Base-by-base conservation (phyloP, 2,113 vertebrate species). In the Dipodomys merriami region DNA sequence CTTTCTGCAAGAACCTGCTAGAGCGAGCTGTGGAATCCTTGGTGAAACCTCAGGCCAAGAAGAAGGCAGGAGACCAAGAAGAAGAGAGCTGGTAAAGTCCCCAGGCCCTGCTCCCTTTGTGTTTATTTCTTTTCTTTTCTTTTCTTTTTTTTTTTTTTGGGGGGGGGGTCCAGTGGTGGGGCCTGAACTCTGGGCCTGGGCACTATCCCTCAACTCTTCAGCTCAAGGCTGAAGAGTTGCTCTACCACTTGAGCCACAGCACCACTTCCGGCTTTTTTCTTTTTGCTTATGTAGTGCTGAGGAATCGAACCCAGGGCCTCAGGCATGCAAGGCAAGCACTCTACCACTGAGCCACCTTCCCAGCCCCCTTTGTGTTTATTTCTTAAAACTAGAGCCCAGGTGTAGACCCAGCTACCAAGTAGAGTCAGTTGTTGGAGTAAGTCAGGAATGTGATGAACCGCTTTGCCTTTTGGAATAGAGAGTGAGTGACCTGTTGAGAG, bases 1-100 rank as follows among this genome's bases (percentile, higher is more conserved):
- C 99, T 0, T 99, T 99, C 97, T 99, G 99, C 97, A 99, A 98
- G 98, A 99, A 99, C 96, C 98, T 99, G 64, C 95, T 99, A 49
- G 99, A 99, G 94, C 97, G 98, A 98, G 99, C 99, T 0, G 98
- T 99, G 88, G 99, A 99, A 97, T 98, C 99, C 0, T 98, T 99
- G 0, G 98, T 99, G 96, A 99, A 99, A 81, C 99, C 99, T 8
- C 98, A 98, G 94, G 95, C 97, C 13, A 97, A 96, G 71, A 98
- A 98, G 79, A 97, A 97, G 94, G 71, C 95, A 60, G 88, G 76
- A 1, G 97, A 97, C 62, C 98, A 97, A 57, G 98, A 97, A 71
- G 98, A 98, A 30, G 98, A 98, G 76, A 97, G 97, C 0, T 98
- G 98, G 98, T 98, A 96, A 94, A 90, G 68, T 64, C 60, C 65